These are phyloP conservation scores for Tipula lateralis DNA, from an alignment of 2,888 invertebrate species.

Conservation along the genomic window DNA sequence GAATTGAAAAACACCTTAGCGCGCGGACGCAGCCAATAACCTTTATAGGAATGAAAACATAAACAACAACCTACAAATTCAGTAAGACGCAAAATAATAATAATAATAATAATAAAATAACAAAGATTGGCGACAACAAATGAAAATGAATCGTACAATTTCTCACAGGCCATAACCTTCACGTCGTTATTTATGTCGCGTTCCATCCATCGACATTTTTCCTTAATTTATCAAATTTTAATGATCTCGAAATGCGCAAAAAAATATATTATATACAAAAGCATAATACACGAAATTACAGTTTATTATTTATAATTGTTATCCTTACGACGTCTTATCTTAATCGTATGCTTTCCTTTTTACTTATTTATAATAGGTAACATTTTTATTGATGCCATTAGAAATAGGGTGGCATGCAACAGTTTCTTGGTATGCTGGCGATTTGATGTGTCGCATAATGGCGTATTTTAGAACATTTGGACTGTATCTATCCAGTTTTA, in stretches of 20 bases:
- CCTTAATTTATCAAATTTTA: conserved; percentile 5
- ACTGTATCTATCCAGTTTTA: conserved; percentile 79
- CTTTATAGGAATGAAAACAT: not conserved
- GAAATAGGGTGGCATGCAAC: conserved; percentile 86
- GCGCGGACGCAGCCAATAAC: not conserved
- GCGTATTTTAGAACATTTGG: conserved; percentile 84
- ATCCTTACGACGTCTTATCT: not conserved
- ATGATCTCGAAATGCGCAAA: not conserved
- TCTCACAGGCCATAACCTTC: conserved; percentile 14
- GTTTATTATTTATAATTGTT: conserved; percentile 24
- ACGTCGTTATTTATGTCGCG: not conserved
- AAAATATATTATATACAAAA: not conserved
- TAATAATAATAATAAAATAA: no score
- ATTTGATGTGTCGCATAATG: conserved; percentile 78
- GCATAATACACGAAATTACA: not conserved
- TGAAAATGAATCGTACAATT: not conserved
- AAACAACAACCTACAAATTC: not conserved
- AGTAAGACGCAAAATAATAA: not conserved
- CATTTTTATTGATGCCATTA: conserved; percentile 84
- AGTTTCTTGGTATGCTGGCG: conserved; percentile 81
- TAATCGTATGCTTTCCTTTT: conserved; percentile 25
- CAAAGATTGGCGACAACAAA: not conserved
- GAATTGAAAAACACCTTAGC: not conserved
- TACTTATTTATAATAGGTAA: conserved; percentile 41
- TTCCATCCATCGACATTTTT: not conserved